Base-by-base conservation (phyloP, 2,888 invertebrate genomes). In the Heteromurus nitidus region DNA sequence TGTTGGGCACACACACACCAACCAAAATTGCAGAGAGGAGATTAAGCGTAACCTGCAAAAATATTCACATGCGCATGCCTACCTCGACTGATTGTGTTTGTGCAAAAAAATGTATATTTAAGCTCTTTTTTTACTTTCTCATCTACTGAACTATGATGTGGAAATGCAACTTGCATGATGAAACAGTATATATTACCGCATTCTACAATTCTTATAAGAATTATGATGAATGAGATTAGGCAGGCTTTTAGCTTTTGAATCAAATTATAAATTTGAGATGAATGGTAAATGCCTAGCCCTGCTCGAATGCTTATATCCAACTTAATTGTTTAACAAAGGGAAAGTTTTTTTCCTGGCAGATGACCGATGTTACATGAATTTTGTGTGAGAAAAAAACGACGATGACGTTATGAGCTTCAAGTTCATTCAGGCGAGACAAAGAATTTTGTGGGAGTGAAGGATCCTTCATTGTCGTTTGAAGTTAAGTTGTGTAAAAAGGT, bases 291-390 rank as follows among this genome's bases (percentile, higher is more conserved):
- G 50, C 20, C 3, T 3, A 20, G 50, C 18, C 22, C 50, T 22
- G 3, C 22, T n/a, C 50, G 3, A 7, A 18, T n/a, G n/a, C n/a
- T n/a, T n/a, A n/a, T n/a, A 18, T 50, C 7, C 20, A 50, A 50
- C 36, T 47, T 22, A 47, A 42, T 74, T 72, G 69, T 58, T 36
- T 70, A 70, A 72, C 64, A 67, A 75, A 75, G 75, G 67, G 75
- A 75, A 75, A 75, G 75, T 75, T 75, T 74, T 73, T 44, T 69
- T 67, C 55, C 75, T 75, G 75, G 75, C 75, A 75, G 67, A 75
- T 22, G 74, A 53, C 62, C 28, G 67, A 64, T 20, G 20, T 64
- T 31, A 20, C n/a, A n/a, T n/a, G n/a, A 64, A 1, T 22, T 64
- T 36, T 42, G 2, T 42, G 5, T 18, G 16, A 24, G 16, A 42